phyloP scores from a whole-genome alignment of 1,140 invertebrate genomes.

The Trissolcus basalis region DNA sequence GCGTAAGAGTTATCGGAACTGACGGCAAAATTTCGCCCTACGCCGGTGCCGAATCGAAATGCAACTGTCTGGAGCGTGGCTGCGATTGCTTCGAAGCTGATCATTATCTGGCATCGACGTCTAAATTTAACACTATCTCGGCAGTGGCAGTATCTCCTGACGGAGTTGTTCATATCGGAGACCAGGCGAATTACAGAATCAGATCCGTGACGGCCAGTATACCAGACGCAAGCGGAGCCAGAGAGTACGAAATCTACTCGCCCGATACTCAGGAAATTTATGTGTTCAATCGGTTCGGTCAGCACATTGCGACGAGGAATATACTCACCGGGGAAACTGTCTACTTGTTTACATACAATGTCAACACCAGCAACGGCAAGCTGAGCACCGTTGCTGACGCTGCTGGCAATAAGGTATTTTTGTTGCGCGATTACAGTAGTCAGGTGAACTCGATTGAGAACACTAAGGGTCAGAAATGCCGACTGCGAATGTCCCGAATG shows the following conservation, averaged over 20 bases:
- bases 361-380: slow-evolving; percentile 97
- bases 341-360: slow-evolving; percentile 96
- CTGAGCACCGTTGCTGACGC: slow-evolving; percentile 93
- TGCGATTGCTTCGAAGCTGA: slow-evolving; percentile 95
- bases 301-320: slow-evolving; percentile 94
- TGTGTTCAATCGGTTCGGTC: slow-evolving; percentile 96
- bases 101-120: slow-evolving; percentile 92
- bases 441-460: slow-evolving; percentile 96
- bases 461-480: slow-evolving; percentile 93
- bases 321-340: slow-evolving; percentile 93
- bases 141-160: slow-evolving; percentile 95
- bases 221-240: slow-evolving; percentile 86
- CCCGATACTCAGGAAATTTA: slow-evolving; percentile 97
- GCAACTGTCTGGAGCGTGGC: slow-evolving; percentile 92
- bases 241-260: slow-evolving; percentile 96
- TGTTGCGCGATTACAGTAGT: slow-evolving; percentile 90
- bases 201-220: slow-evolving; percentile 94
- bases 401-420: slow-evolving; percentile 94
- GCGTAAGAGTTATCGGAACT: slow-evolving; percentile 91
- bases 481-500: slow-evolving; percentile 91
- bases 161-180: slow-evolving; percentile 94
- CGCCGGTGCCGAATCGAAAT: slow-evolving; percentile 95
- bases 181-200: slow-evolving; percentile 93
- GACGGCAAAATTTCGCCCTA: slow-evolving; percentile 94
- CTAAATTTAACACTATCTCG: slow-evolving; percentile 96